These are phyloP conservation scores for Leptopilina clavipes DNA, from an alignment of 1,140 invertebrate species.

Conservation along the genomic window DNA sequence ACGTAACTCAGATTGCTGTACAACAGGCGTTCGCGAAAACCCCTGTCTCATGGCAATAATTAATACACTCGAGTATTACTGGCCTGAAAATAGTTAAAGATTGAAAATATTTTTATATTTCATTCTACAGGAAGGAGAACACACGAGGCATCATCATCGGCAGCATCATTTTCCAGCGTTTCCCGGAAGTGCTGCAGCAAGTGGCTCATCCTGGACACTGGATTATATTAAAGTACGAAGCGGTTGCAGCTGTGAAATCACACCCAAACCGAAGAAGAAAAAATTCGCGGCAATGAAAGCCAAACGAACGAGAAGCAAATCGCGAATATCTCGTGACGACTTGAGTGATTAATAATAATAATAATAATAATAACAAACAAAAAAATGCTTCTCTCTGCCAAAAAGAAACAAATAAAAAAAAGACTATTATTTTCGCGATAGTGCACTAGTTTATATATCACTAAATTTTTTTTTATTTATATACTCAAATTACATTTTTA, in stretches of 20 bases:
- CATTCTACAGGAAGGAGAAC: conserved; percentile 63
- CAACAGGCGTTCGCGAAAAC: too few relatives aligned
- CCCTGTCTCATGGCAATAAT: too few relatives aligned
- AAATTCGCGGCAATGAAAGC: conserved; percentile 58
- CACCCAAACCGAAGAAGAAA: conserved; percentile 71
- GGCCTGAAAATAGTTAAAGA: too few relatives aligned
- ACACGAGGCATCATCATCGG: conserved; percentile 68
- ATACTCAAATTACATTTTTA: neutral
- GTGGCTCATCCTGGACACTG: conserved; percentile 79
- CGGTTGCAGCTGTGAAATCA: conserved; percentile 88
- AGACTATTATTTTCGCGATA: conserved; percentile 24
- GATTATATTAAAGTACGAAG: conserved; percentile 89
- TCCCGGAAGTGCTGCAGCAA: conserved; percentile 68
- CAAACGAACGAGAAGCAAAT: conserved; percentile 65
- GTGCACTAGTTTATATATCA: neutral
- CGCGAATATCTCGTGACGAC: conserved; percentile 50
- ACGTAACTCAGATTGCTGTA: too few relatives aligned
- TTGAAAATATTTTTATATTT: conserved; percentile 23
- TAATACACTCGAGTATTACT: too few relatives aligned
- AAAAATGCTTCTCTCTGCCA: conserved; percentile 8
- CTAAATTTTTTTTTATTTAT: neutral
- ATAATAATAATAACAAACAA: neutral
- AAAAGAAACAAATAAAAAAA: conserved; percentile 5
- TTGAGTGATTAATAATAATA: neutral
- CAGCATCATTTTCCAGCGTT: conserved; percentile 75